Base-by-base conservation (phyloP, 2,888 invertebrate genomes). In the Galeruca laticollis region DNA sequence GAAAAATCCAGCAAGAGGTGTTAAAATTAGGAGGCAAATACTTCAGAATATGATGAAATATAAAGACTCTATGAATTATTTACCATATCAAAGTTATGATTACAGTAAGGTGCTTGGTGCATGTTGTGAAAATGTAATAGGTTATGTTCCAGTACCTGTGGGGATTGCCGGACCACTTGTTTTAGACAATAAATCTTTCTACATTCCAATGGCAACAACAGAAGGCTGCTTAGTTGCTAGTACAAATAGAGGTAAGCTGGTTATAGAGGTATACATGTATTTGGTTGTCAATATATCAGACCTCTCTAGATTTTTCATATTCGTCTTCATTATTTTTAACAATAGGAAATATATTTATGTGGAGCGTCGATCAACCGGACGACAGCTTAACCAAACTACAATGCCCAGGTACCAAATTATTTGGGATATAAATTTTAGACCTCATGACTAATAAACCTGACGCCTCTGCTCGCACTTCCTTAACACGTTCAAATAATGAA, bases 61-160 rank as follows among this genome's bases (percentile, higher is more conserved):
- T 3, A 90, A 91, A 37, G 70, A 73, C 31, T 75, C 73, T 6
- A 84, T 94, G 10, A 87, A 88, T 51, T 88, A 90, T 75, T 86
- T 97, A 66, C 97, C 98, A 0, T 97, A 93, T 81, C 87, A 90
- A 63, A 89, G 93, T 81, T 98, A 95, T 83, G 95, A 97, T 84
- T 98, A 97, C 82, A 91, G 90, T 67, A 92, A 92, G 75, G 82
- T 95, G 0, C 86, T 94, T 80, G 96, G 96, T 68, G 92, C 94
- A 11, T 99, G 99, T 82, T 99, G 98, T 86, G 99, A 99, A 84
- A 99, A 99, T 86, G 97, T 99, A 0, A 91, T 99, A 20, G 99
- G 99, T 0, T 98, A 95, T 84, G 90, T 98, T 61, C 98, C 98
- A 2, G 90, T 99, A 6, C 99, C 99, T 0, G 91, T 98, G 0